Percentiles rank a stretch among this genome's conserved stretches.
Evolutionary conservation across 2,797 vertebrate species (phyloP).

Genomic region (Microhierax caerulescens): DNA sequence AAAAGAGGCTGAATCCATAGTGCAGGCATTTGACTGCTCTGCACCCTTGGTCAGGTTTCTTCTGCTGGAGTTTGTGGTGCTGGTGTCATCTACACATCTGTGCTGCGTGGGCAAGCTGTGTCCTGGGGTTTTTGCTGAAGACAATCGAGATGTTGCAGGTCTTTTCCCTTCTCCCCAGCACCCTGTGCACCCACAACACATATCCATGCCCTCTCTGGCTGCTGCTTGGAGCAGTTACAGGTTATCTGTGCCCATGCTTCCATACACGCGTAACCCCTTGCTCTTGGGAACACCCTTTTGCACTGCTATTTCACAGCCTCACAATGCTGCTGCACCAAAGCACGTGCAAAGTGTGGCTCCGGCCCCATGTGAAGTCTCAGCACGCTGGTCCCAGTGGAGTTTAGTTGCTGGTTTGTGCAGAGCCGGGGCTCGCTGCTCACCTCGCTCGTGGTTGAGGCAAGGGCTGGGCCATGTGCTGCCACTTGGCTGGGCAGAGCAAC

Average conservation of each 20-base stretch:
- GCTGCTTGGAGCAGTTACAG: rapidly evolving
- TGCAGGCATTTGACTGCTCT: rapidly evolving
- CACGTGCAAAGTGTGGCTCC: rapidly evolving
- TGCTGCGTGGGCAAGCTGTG: rapidly evolving
- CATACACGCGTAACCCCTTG: rapidly evolving
- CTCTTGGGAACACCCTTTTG: rapidly evolving
- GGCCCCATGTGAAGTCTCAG: neutral
- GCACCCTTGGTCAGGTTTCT: neutral
- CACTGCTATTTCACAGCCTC: rapidly evolving
- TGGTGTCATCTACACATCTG: neutral
- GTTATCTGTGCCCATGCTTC: rapidly evolving
- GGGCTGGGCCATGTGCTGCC: neutral
- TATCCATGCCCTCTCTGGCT: rapidly evolving
- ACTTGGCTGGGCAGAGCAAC: neutral
- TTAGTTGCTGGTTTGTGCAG: rapidly evolving
- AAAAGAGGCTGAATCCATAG: neutral
- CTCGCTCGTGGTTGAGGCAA: rapidly evolving
- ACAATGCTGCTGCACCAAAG: rapidly evolving
- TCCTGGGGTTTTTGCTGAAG: neutral
- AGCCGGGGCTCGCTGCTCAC: rapidly evolving
- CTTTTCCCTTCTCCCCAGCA: neutral
- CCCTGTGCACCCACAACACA: rapidly evolving
- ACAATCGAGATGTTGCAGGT: rapidly evolving
- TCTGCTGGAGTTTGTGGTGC: neutral
- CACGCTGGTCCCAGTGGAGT: no score